These are phyloP conservation scores for Operophtera brumata DNA, from an alignment of 2,888 invertebrate genomes.

Conservation along the genomic window DNA sequence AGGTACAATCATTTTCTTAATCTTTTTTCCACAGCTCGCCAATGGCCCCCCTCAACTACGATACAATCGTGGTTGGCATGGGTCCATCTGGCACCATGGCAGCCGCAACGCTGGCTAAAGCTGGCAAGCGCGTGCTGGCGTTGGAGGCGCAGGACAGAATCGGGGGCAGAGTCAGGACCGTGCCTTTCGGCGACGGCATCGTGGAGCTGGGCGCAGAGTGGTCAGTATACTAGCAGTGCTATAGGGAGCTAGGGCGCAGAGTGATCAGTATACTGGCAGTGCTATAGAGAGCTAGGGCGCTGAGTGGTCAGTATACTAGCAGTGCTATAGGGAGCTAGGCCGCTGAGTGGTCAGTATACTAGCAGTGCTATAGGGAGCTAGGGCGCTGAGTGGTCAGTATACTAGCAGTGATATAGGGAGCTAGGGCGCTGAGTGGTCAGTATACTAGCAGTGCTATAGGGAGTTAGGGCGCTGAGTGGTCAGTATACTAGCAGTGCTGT, in stretches of 20 bases:
- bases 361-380: too few relatives aligned
- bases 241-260: constrained; percentile 56
- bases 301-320: too few relatives aligned
- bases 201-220: constrained; percentile 69
- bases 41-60: constrained; percentile 44
- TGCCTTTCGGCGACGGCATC: constrained; percentile 57
- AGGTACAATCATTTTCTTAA: background rate
- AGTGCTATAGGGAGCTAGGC: too few relatives aligned
- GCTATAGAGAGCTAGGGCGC: background rate
- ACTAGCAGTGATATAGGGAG: too few relatives aligned
- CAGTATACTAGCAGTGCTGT: too few relatives aligned
- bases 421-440: too few relatives aligned
- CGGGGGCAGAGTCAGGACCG: constrained; percentile 64
- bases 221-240: constrained; percentile 40
- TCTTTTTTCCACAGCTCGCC: constrained; percentile 31
- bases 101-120: constrained; percentile 48
- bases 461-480: too few relatives aligned
- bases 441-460: too few relatives aligned
- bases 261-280: constrained; percentile 48
- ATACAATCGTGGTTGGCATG: constrained; percentile 61
- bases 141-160: constrained; percentile 59
- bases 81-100: constrained; percentile 61
- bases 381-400: too few relatives aligned
- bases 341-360: too few relatives aligned
- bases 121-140: constrained; percentile 56